phyloP scores from a whole-genome alignment of 2,797 vertebrate species.

The Echiichthys vipera region DNA sequence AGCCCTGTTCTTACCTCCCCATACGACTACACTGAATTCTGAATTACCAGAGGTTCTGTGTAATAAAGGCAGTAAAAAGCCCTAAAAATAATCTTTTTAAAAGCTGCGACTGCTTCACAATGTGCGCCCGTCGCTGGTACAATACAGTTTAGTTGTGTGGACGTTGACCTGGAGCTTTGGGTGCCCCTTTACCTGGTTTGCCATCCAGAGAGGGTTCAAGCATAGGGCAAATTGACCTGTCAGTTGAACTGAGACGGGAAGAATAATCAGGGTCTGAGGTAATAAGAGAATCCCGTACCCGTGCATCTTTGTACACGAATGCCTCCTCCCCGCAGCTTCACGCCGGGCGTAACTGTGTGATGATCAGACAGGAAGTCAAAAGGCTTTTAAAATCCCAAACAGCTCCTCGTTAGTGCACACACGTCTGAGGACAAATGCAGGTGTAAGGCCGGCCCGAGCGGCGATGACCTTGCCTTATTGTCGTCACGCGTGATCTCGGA shows the following conservation, averaged over 20 bases:
- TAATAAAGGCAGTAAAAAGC: no score
- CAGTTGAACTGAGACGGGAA: neutral
- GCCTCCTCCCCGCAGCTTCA: neutral
- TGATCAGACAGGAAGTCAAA: slow-evolving; percentile 23
- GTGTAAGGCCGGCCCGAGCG: neutral
- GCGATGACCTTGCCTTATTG: slow-evolving; percentile 50
- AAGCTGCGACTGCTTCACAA: no score
- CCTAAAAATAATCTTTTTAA: no score
- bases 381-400: slow-evolving; percentile 12
- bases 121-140: no score
- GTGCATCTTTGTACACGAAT: neutral
- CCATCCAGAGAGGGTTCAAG: neutral
- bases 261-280: neutral
- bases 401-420: neutral
- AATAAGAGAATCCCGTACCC: neutral
- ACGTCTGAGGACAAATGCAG: neutral
- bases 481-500: slow-evolving; percentile 13
- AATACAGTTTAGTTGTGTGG: no score
- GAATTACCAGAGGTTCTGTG: no score
- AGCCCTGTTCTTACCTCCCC: no score
- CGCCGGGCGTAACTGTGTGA: neutral
- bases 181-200: neutral
- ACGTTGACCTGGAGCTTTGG: no score
- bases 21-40: no score
- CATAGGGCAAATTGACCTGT: neutral